Evolutionary conservation across 2,113 vertebrate species (phyloP), one percentile per base, ranked within the genome.

Genomic region (Podiceps cristatus): DNA sequence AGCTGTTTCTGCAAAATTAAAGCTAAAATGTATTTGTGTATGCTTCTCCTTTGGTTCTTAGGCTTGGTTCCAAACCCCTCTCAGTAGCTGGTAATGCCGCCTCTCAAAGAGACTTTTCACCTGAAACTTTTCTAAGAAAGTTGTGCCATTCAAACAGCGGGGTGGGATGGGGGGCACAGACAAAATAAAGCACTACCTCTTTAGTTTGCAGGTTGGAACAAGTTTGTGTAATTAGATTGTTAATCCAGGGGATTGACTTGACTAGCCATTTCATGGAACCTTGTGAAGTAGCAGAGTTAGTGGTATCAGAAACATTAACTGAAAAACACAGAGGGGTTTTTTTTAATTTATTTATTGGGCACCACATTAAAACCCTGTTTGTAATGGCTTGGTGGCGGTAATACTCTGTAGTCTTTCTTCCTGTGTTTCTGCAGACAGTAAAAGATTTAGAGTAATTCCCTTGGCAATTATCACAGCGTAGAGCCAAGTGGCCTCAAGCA

Each of bases 211-310:
- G 84, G 93, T 94, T 94, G 25, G 68, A 98, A 96, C 97, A 98
- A 88, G 93, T 78, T 81, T 52, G 11, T 49, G n/a, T 66, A 85
- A 91, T 95, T 87, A 72, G 40, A 60, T 28, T 63, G 60, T 66
- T 96, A 91, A 91, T 96, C 77, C 81, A 13, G 81, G 53, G 73
- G 90, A 94, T 95, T 76, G 89, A 49, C 9, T 29, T 49, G 79
- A 85, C 94, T 93, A 80, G 94, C 71, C 42, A 6, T 84, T 96
- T 94, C 95, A 97, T 96, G 96, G 94, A 94, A 27, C 55, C 59
- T 86, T 98, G 27, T 60, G 78, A 90, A 88, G 60, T n/a, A 18
- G 72, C 42, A 25, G 72, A 58, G 73, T 71, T 44, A 47, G 78
- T 47, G 63, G 89, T 88, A 94, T 97, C 47, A 50, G 95, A 97